Base-by-base conservation (phyloP, 2,113 vertebrate genomes). In the Megaceryle maxima region DNA sequence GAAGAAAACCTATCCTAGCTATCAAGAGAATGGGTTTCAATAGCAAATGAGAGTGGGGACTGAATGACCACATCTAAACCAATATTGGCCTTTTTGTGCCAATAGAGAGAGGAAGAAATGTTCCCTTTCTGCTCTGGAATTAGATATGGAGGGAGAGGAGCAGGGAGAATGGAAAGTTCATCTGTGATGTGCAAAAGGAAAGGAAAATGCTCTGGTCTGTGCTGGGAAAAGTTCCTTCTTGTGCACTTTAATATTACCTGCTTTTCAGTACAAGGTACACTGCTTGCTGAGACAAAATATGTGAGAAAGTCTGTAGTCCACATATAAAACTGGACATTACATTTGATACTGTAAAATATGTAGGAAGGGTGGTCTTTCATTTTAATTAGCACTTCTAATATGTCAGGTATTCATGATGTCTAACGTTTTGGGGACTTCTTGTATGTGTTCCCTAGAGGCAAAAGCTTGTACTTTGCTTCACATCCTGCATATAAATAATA, bases 61-160 rank as follows among this genome's bases (percentile, higher is more conserved):
- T 81, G n/a, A 50, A 19, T 41, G 37, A 24, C 43, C 16, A 18
- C 31, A 9, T 43, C 24, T 5, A 10, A 55, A 31, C 5, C 18
- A 43, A 5, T 16, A 16, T 4, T 51, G 46, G 18, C n/a, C 20
- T 64, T 82, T 53, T 0, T 0, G 0, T 88, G 66, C 25, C 14
- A 6, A 1, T 22, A 48, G 35, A 56, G 37, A 73, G 44, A 68
- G 31, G 21, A 82, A 18, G 17, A 78, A 63, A 59, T 12, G 10
- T 29, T 70, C 59, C 10, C 35, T 35, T 18, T 59, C 7, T 51
- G 11, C 10, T 84, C 22, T 72, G 22, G 29, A 18, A 17, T 33
- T 60, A 35, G 17, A 20, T 76, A 5, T 33, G 19, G 56, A 80
- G 17, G 43, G 28, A 88, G 33, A 70, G 13, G 66, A 89, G 29